phyloP scores from a whole-genome alignment of 2,888 invertebrate genomes.

The Acleris laterana region DNA sequence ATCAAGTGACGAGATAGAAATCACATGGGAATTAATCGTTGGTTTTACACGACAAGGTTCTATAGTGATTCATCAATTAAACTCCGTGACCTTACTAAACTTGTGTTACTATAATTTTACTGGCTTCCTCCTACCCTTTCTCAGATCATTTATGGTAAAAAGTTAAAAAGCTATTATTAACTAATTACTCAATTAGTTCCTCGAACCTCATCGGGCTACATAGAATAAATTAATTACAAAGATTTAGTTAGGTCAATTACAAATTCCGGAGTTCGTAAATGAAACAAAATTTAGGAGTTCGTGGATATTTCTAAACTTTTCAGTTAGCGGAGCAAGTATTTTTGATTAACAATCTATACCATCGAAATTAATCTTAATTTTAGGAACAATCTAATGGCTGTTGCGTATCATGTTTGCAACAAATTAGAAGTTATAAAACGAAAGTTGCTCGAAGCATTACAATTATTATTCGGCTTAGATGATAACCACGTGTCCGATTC shows the following conservation, averaged over 20 bases:
- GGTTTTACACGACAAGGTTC: too few species aligned
- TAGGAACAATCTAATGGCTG: too few species aligned
- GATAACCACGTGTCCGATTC: too few species aligned
- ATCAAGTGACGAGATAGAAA: too few species aligned
- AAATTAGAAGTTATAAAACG: too few species aligned
- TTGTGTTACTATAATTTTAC: not conserved
- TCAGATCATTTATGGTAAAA: slow-evolving; percentile 7
- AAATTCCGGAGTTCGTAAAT: slow-evolving; percentile 10
- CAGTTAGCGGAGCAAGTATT: slow-evolving; percentile 11
- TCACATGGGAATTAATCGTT: too few species aligned
- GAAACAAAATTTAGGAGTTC: slow-evolving; percentile 32
- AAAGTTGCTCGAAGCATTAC: too few species aligned
- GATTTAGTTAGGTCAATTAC: slow-evolving; percentile 21
- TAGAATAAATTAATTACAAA: slow-evolving; percentile 27
- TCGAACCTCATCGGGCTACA: slow-evolving; percentile 7
- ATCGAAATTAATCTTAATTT: not conserved
- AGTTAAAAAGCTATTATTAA: slow-evolving; percentile 18
- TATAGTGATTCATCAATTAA: too few species aligned
- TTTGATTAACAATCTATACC: slow-evolving; percentile 11
- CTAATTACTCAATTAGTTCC: slow-evolving; percentile 10
- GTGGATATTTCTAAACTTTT: slow-evolving; percentile 24
- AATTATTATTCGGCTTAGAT: too few species aligned
- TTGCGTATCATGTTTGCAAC: too few species aligned
- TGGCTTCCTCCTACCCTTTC: not conserved
- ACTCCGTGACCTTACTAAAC: too few species aligned